A percentile compares a stretch with the other conserved stretches of the same genome.
phyloP scores from a whole-genome alignment of 1,140 invertebrate species.

The Agraylea sexmaculata region DNA sequence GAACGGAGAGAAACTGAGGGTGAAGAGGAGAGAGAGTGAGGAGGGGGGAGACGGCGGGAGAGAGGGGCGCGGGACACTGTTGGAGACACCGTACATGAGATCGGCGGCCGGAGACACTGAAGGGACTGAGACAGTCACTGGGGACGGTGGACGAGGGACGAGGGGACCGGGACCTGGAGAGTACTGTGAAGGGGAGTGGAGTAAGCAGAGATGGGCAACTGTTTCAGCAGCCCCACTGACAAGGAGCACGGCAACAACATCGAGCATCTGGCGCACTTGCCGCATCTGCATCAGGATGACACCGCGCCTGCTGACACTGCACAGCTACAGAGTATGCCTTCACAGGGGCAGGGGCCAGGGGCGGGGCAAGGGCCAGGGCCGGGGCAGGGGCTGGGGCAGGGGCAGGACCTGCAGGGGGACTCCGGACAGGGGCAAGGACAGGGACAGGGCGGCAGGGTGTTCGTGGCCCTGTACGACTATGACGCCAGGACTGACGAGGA shows the following conservation, averaged over 20 bases:
- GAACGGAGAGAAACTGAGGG: background rate
- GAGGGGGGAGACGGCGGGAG: background rate
- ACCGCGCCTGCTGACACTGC: background rate
- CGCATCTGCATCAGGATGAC: slow-evolving; percentile 24
- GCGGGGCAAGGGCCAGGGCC: background rate
- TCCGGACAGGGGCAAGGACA: too few species aligned
- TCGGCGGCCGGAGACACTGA: too few species aligned
- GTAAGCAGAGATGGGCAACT: slow-evolving; percentile 51
- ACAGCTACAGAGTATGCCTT: too few species aligned
- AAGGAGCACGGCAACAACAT: too few species aligned
- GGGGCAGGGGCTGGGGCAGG: background rate
- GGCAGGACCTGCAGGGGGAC: background rate
- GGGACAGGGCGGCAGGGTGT: too few species aligned
- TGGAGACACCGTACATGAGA: too few species aligned
- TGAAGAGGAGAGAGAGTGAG: background rate
- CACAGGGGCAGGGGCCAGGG: too few species aligned
- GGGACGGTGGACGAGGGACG: slow-evolving; percentile 1
- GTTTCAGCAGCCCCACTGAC: slow-evolving; percentile 54
- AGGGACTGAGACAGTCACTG: too few species aligned
- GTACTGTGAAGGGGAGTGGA: slow-evolving; percentile 7
- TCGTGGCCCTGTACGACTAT: slow-evolving; percentile 97
- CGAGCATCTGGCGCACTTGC: slow-evolving; percentile 46
- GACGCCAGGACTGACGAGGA: slow-evolving; percentile 98
- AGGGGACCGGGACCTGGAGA: background rate
- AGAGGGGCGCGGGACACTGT: background rate